Base-by-base conservation (phyloP, 2,888 invertebrate species). In the Drosophila heteroneura region DNA sequence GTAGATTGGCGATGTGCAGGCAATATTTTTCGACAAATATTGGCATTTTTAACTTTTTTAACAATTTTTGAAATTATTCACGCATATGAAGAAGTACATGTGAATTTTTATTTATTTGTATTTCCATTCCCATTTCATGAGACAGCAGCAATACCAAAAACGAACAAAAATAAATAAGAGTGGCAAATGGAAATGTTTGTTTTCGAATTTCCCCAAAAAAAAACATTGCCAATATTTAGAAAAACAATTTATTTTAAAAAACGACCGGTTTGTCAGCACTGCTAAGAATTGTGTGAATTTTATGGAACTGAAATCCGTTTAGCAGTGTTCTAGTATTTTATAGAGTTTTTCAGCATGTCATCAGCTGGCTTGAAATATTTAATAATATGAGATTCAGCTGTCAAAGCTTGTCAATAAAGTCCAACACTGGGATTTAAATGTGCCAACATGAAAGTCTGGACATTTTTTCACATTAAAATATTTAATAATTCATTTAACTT, bases 21-120 rank as follows among this genome's bases (percentile, higher is more conserved):
- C 67, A 86, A 82, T 82, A 86, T 89, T 85, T 84, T 84, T 79
- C 76, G 80, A 87, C 83, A 88, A 88, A 87, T 89, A 87, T 89
- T 89, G 77, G 60, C 59, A 82, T 78, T 88, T 86, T 88, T 62
- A 88, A 79, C 81, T 83, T 79, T 85, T 82, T 73, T 63, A 62
- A 70, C 78, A 74, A 76, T 83, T 83, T 82, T 80, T 35, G 68
- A 88, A 89, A 83, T 85, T 89, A 87, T 89, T 87, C 90, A 79
- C 69, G 85, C 86, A 80, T 85, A 76, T 71, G 74, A 74, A 74
- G 66, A 76, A 80, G 80, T 62, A 71, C 78, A 79, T 58, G 59
- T 60, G 56, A 72, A 74, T 81, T 74, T 47, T 76, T 85, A 79
- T 88, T 85, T 85, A 79, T 80, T 78, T 76, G 57, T 59, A 73